Percentiles rank a stretch among this genome's conserved stretches.
phyloP scores from a whole-genome alignment of 1,140 invertebrate species.

The Danaus plexippus region DNA sequence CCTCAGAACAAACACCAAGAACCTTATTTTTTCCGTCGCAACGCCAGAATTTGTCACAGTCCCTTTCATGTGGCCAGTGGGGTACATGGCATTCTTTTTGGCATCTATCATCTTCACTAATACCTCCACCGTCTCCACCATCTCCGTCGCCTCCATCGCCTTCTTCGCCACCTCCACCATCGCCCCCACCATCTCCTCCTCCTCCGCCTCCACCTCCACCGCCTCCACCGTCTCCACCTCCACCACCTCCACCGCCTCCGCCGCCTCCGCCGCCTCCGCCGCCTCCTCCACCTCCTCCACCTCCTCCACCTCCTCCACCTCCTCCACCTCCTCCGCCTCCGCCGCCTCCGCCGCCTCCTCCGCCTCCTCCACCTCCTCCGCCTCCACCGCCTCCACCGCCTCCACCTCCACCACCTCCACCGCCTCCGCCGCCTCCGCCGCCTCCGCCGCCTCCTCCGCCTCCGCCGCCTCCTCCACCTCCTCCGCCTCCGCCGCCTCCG shows the following conservation, averaged over 20 bases:
- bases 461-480: constrained; percentile 6
- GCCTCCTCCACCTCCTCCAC: neutral
- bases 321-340: neutral
- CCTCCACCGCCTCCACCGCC: constrained; percentile 10
- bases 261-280: neutral
- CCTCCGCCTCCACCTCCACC: constrained; percentile 9
- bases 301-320: constrained; percentile 2
- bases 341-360: constrained; percentile 8
- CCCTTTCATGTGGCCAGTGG: constrained; percentile 62
- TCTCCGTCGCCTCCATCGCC: constrained; percentile 8
- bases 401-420: too few relatives aligned
- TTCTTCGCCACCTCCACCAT: constrained; percentile 4
- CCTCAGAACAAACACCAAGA: constrained; percentile 67
- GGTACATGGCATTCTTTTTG: constrained; percentile 31
- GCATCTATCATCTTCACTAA: constrained; percentile 17
- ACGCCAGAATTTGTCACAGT: constrained; percentile 73
- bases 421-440: constrained; percentile 9
- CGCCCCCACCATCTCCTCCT: constrained; percentile 11
- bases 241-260: constrained; percentile 5
- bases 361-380: constrained; percentile 6
- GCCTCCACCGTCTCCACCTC: neutral
- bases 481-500: constrained; percentile 3
- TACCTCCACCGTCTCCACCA: constrained; percentile 6
- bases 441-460: constrained; percentile 8
- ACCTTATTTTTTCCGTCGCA: constrained; percentile 64